Base-by-base conservation (phyloP, 1,140 invertebrate species). In the Andrena cerasifolii region DNA sequence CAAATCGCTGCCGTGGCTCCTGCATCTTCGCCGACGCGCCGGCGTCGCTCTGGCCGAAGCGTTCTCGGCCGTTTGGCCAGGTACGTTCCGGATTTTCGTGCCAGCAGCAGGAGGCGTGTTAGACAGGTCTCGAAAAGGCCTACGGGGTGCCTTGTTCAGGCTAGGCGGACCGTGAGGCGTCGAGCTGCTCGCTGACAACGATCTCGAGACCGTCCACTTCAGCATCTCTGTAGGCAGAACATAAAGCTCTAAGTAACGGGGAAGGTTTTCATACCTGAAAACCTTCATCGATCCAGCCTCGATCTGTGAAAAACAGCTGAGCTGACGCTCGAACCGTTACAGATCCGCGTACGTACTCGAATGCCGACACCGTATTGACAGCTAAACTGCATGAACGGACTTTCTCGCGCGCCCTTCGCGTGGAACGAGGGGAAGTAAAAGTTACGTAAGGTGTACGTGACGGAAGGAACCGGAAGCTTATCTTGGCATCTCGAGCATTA, bases 121-220 rank as follows among this genome's bases (percentile, higher is more conserved):
- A 2, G 91, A 92, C 12, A 92, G 82, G 59, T 92, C 91, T 14
- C 90, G 88, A 75, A 92, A 92, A 31, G 91, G 92, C 61, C 83
- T 86, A 31, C 91, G 87, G 6, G 87, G 65, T 14, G 86, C 77
- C 59, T 87, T 88, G 58, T 88, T 87, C 72, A 89, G 70, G n/a
- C 82, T 83, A 31, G 84, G 83, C 24, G 89, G 86, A 49, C 83
- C 86, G 65, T 92, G 91, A 58, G 90, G 91, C 36, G 91, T 92
- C 79, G 91, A 91, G 79, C 87, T 90, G 51, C 87, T 88, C 53
- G 89, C 88, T 70, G 91, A 92, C 83, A 92, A 86, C n/a, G 91
- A 91, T 83, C 91, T 91, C 56, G 91, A 92, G 63, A 92, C 91
- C 67, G 91, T 92, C 92, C 92, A 93, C 90, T 92, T 92, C 79